Conservation (phyloP, 2,797 vertebrate species). For the Chelon auratus region DNA sequence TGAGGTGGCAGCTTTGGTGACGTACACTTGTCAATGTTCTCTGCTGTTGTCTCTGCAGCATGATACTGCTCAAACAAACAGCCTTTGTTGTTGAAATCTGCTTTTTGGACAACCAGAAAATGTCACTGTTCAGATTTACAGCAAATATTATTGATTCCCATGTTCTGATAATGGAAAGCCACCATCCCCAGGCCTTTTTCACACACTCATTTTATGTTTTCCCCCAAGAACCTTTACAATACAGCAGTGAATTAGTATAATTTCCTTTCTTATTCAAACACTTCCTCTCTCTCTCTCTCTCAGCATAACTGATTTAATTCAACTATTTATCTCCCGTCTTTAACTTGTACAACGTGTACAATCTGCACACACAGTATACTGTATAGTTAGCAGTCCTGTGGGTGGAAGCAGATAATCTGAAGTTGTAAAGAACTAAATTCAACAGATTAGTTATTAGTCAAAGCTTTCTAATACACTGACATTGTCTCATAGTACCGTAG, state of each 20-base stretch:
- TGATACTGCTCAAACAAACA: background rate
- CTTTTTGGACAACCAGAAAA: background rate
- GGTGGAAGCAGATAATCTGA: background rate
- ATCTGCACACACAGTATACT: background rate
- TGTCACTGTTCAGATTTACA: background rate
- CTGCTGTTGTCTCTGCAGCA: background rate
- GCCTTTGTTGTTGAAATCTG: background rate
- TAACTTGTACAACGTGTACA: background rate
- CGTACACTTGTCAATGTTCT: background rate
- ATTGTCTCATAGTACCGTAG: background rate
- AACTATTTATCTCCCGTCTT: background rate
- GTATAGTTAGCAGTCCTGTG: background rate
- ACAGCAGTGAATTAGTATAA: background rate
- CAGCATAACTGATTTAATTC: background rate
- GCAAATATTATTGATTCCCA: slow-evolving; percentile 8
- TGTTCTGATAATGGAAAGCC: slow-evolving; percentile 4
- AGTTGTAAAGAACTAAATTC: background rate
- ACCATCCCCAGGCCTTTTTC: no score
- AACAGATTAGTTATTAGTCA: background rate
- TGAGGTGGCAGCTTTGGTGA: background rate
- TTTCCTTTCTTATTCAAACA: background rate
- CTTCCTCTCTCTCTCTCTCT: background rate
- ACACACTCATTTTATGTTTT: no score
- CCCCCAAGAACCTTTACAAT: no score
- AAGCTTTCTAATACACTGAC: background rate